Percentiles rank a stretch among this genome's conserved stretches.
phyloP scores from a whole-genome alignment of 1,140 invertebrate species.

The Eulimnadia texana region DNA sequence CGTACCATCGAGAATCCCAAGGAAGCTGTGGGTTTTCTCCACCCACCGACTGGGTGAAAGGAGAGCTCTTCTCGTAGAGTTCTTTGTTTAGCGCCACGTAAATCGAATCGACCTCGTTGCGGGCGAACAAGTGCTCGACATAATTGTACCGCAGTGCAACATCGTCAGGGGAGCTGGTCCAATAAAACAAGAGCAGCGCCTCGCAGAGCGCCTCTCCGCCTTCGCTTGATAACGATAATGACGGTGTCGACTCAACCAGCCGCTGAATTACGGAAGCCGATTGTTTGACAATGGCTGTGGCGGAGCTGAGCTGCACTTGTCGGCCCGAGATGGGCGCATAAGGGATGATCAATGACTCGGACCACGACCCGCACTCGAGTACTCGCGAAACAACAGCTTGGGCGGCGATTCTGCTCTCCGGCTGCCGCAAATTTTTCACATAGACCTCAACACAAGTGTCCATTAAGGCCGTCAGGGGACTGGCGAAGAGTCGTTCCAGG shows the following conservation, averaged over 20 bases:
- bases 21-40: neutral
- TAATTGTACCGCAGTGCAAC: neutral
- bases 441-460: slow-evolving; percentile 8
- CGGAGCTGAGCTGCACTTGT: neutral
- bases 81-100: neutral
- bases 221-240: neutral
- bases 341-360: neutral
- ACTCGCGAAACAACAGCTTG: neutral
- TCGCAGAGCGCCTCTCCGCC: neutral
- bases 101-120: neutral
- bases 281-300: neutral
- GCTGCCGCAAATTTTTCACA: neutral
- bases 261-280: neutral
- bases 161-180: neutral
- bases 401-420: neutral
- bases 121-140: neutral
- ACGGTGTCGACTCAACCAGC: neutral
- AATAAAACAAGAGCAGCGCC: slow-evolving; percentile 1
- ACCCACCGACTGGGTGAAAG: neutral
- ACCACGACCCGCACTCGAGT: neutral
- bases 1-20: slow-evolving; percentile 1
- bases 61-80: neutral
- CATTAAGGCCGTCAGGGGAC: neutral
- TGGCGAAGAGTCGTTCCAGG: neutral
- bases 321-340: neutral